A percentile compares a stretch with the other conserved stretches of the same genome.
Conservation (phyloP, 1,140 invertebrate species). For the Ips typographus region DNA sequence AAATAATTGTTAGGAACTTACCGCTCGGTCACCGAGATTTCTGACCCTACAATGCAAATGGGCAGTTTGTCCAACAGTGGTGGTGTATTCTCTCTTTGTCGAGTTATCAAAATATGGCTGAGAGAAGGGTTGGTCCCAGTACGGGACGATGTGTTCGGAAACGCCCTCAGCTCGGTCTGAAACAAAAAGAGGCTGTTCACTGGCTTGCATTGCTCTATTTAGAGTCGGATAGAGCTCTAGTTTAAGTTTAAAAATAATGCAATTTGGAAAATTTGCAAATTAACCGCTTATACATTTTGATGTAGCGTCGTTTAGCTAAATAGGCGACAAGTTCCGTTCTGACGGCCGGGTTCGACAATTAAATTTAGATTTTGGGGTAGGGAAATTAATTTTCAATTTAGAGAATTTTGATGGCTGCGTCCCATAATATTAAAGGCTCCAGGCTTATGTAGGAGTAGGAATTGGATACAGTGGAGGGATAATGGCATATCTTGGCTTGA, state of each 20-base stretch:
- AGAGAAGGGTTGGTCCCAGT: constrained; percentile 73
- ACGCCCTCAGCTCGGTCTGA: constrained; percentile 44
- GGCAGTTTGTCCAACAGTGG: constrained; percentile 82
- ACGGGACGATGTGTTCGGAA: constrained; percentile 47
- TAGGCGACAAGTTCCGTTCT: neutral
- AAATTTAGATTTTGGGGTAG: constrained; percentile 11
- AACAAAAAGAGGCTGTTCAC: constrained; percentile 40
- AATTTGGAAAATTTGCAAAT: too few relatives aligned
- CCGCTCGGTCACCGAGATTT: constrained; percentile 84
- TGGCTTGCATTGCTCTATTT: constrained; percentile 3
- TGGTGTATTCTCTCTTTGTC: constrained; percentile 78
- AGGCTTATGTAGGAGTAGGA: constrained; percentile 3
- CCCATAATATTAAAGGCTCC: constrained; percentile 2
- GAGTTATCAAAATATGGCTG: constrained; percentile 90
- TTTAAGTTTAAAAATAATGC: too few relatives aligned
- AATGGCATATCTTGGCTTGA: constrained; percentile 5
- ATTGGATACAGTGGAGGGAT: constrained; percentile 10
- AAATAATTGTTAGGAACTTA: constrained; percentile 57
- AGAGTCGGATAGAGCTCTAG: neutral
- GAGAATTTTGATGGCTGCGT: constrained; percentile 2
- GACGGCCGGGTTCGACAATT: neutral
- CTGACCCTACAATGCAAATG: constrained; percentile 81
- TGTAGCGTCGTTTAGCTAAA: neutral
- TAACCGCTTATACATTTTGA: too few relatives aligned
- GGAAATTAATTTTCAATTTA: constrained; percentile 12